Evolutionary conservation across 2,797 vertebrate species (phyloP).

Genomic region (Propithecus deckenii): DNA sequence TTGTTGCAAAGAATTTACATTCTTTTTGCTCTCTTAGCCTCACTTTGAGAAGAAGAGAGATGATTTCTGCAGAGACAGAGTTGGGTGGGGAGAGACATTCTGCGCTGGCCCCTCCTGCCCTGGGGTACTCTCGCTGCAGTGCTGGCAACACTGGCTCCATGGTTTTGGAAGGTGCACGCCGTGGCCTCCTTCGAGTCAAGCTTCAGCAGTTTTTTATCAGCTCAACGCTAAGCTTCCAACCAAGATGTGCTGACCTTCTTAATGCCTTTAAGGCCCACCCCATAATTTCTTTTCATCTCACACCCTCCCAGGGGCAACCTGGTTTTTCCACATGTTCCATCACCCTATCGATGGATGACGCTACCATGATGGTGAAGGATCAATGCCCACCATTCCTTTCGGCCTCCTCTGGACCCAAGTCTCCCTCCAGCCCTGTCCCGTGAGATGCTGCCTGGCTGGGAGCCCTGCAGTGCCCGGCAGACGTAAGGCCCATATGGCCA

Average conservation of each 20-base stretch:
- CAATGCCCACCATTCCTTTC: not conserved
- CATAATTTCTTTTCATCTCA: not conserved
- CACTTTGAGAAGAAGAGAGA: not conserved
- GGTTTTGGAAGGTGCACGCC: not conserved
- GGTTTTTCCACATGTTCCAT: not conserved
- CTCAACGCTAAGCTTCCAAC: not conserved
- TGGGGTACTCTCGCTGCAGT: not conserved
- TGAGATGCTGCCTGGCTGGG: not conserved
- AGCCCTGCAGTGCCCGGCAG: fast-evolving
- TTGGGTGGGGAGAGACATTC: not conserved
- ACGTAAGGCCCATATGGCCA: not conserved
- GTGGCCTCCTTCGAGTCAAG: not conserved
- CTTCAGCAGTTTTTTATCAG: not conserved
- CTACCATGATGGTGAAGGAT: not conserved
- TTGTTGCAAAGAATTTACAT: not conserved
- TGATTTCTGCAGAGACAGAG: not conserved
- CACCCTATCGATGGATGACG: too few species aligned
- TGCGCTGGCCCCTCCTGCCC: not conserved
- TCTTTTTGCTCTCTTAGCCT: not conserved
- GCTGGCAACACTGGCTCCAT: too few species aligned
- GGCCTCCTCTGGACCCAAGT: not conserved
- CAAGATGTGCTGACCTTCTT: not conserved
- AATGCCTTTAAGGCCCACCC: not conserved
- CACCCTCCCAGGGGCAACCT: not conserved
- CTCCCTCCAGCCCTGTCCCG: not conserved